Conservation (phyloP, 2,888 invertebrate species). For the Drosophila borborema region DNA sequence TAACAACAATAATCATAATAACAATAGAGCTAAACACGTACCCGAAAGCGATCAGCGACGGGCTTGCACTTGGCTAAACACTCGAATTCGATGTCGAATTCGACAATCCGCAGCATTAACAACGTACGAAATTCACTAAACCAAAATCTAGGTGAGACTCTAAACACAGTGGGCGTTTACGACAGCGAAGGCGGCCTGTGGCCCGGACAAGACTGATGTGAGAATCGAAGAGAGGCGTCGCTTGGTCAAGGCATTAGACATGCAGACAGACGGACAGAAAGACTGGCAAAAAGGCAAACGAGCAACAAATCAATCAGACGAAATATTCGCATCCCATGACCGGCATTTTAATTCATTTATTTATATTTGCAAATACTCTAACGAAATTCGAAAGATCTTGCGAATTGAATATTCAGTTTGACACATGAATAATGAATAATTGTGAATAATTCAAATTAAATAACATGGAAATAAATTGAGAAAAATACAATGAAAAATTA, state of each 20-base stretch:
- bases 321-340: slow-evolving; percentile 56
- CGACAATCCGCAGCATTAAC: slow-evolving; percentile 21
- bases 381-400: not conserved
- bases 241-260: slow-evolving; percentile 25
- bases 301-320: slow-evolving; percentile 71
- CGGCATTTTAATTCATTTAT: slow-evolving; percentile 56
- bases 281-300: slow-evolving; percentile 19
- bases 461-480: too few species aligned
- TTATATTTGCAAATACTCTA: slow-evolving; percentile 21
- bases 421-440: not conserved
- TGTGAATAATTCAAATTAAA: too few species aligned
- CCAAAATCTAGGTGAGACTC: slow-evolving; percentile 56
- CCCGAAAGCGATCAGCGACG: slow-evolving; percentile 37
- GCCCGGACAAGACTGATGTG: not conserved
- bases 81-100: slow-evolving; percentile 16
- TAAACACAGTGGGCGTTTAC: slow-evolving; percentile 23
- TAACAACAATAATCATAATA: slow-evolving; percentile 40
- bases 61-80: slow-evolving; percentile 59
- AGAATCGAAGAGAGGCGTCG: slow-evolving; percentile 9
- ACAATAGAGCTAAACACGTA: slow-evolving; percentile 44
- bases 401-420: not conserved
- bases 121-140: not conserved
- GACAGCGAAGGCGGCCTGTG: not conserved
- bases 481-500: too few species aligned
- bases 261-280: slow-evolving; percentile 6